Percentiles rank a stretch among this genome's conserved stretches.
phyloP scores from a whole-genome alignment of 1,140 invertebrate genomes.

The Sitophilus oryzae region DNA sequence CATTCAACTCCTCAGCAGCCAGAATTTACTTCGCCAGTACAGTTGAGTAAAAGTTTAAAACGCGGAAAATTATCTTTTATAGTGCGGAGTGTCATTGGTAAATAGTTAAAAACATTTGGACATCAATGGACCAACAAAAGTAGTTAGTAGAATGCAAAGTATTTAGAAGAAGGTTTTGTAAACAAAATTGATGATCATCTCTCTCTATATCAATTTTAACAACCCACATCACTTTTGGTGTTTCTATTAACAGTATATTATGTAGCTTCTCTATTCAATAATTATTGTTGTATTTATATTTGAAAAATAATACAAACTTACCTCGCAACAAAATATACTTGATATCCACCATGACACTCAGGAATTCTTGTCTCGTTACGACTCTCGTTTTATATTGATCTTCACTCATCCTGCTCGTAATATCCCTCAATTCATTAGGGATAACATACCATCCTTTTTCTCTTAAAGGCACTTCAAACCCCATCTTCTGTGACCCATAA shows the following conservation, averaged over 20 bases:
- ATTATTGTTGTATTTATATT: too few relatives aligned
- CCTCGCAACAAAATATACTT: slow-evolving; percentile 71
- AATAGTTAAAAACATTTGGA: too few relatives aligned
- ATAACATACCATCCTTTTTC: slow-evolving; percentile 74
- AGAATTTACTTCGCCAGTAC: background rate
- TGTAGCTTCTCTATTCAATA: too few relatives aligned
- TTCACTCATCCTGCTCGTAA: slow-evolving; percentile 49
- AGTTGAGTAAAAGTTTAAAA: background rate
- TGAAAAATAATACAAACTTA: too few relatives aligned
- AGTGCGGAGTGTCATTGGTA: too few relatives aligned
- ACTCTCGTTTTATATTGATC: slow-evolving; percentile 56
- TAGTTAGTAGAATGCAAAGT: too few relatives aligned
- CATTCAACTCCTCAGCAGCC: too few relatives aligned
- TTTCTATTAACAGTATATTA: too few relatives aligned
- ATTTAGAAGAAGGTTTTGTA: too few relatives aligned
- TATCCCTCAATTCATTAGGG: slow-evolving; percentile 54
- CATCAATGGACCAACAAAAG: too few relatives aligned
- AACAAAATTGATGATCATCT: background rate
- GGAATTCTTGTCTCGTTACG: slow-evolving; percentile 71
- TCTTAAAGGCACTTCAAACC: slow-evolving; percentile 56
- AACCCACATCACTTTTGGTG: too few relatives aligned
- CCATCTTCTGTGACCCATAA: slow-evolving; percentile 37
- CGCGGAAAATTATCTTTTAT: too few relatives aligned
- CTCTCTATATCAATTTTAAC: background rate
- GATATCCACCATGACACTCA: slow-evolving; percentile 76